phyloP scores from a whole-genome alignment of 1,140 invertebrate genomes.

The Trichogramma pretiosum region DNA sequence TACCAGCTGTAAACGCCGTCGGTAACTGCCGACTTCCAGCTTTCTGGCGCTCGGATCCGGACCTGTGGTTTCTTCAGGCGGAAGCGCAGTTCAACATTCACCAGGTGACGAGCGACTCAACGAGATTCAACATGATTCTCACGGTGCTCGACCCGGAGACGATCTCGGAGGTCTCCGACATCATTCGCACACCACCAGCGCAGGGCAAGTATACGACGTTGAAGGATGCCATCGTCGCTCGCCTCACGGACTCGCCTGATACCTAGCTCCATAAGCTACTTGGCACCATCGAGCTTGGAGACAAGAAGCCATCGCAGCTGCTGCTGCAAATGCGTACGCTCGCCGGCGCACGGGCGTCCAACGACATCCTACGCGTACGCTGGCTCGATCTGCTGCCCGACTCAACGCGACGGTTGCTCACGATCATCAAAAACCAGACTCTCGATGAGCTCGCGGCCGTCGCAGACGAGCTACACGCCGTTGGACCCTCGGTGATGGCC shows the following conservation, averaged over 20 bases:
- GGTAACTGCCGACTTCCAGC: neutral
- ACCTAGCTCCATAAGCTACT: constrained; percentile 5
- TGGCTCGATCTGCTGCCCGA: constrained; percentile 18
- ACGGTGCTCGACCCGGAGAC: constrained; percentile 8
- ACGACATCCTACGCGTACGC: constrained; percentile 17
- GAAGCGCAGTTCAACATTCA: constrained; percentile 22
- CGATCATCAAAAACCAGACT: neutral
- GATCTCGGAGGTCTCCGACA: constrained; percentile 5
- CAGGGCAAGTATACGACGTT: constrained; percentile 13
- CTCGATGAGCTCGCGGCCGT: constrained; percentile 11
- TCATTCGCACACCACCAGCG: constrained; percentile 10
- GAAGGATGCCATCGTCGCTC: constrained; percentile 11
- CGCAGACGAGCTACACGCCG: constrained; percentile 11
- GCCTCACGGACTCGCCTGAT: constrained; percentile 12
- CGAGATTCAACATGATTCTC: constrained; percentile 11
- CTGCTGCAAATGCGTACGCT: constrained; percentile 19
- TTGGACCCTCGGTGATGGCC: constrained; percentile 19
- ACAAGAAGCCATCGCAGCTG: constrained; percentile 21
- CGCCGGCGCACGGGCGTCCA: constrained; percentile 7
- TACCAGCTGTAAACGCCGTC: neutral
- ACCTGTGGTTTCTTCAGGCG: neutral
- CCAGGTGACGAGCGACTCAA: too few relatives aligned
- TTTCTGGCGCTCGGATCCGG: neutral
- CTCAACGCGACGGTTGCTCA: constrained; percentile 2
- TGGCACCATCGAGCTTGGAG: constrained; percentile 7